Base-by-base conservation (phyloP, 1,140 invertebrate species). In the Ladona fulva region DNA sequence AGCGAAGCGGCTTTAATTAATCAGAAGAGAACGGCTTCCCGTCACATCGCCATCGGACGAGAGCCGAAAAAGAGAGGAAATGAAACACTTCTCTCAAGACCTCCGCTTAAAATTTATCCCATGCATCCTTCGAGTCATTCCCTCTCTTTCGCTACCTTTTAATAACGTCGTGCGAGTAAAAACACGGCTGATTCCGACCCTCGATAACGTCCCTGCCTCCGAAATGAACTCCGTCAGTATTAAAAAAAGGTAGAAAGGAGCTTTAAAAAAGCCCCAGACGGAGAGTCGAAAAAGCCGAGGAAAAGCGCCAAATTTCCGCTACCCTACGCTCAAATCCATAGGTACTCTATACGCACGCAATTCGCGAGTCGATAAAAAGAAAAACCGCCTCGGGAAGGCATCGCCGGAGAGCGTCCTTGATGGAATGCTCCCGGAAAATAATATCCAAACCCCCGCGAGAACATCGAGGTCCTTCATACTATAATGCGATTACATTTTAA, bases 401-500 rank as follows among this genome's bases (percentile, higher is more conserved):
- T 37, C 29, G 29, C 29, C 1, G 52, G 3, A 66, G 52, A 12
- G 16, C 52, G 52, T 22, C 12, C 52, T 66, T 66, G 52, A 66
- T 66, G 52, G 52, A 66, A 66, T 66, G 52, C 52, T 37, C 1
- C 52, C n/a, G 5, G 14, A 66, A 66, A 66, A 66, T 66, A 66
- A 66, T 66, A 66, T 6, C n/a, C 52, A 12, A 66, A 66, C 3
- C 52, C 12, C 52, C n/a, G 52, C 3, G 52, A 66, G 52, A 22
- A 12, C 12, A 66, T 5, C 1, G n/a, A 66, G 52, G 52, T 66
- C 52, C 52, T 66, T 66, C 52, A 3, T 66, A 66, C 14, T 19
- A n/a, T n/a, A n/a, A 66, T 12, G 52, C 52, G 52, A 66, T 66
- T 66, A 66, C 52, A 66, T 66, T 66, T 66, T 66, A 66, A 66